Evolutionary conservation across 2,797 vertebrate genomes (phyloP), one percentile per base, ranked within the genome.

Genomic region (Anguilla marmorata): DNA sequence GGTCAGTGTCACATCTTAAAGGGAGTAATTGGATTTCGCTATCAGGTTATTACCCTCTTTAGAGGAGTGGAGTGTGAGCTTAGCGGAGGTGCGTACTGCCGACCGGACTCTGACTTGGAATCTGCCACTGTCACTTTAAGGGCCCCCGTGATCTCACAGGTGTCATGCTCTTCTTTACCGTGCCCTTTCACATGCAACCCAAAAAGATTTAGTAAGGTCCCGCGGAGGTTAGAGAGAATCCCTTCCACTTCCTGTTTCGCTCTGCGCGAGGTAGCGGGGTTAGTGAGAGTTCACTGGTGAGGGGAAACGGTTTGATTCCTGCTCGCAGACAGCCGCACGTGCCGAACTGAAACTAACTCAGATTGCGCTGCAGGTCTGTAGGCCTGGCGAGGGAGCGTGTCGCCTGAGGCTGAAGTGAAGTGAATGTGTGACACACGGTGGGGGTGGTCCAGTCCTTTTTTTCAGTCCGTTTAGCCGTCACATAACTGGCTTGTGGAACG

Each of bases 1-100:
- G 66, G 60, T 66, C 60, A 66, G 24, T 66, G 60, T 66, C 37
- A 41, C 37, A 24, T 66, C 21, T n/a, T 84, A 84, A 84, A 56
- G 82, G 30, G 19, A 54, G 48, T 84, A 84, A 84, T 84, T 52
- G 82, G 82, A 45, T 84, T 54, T 54, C 3, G 24, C 48, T 56
- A 54, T 84, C 48, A 84, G 19, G 48, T 54, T 50, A 30, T 84
- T 56, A 84, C 30, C 82, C 50, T 54, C 21, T 84, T 48, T 50
- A 84, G 50, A 21, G 21, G 5, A 52, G 50, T 84, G 82, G 9
- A 54, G 16, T 54, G 24, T 19, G 21, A 14, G 82, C 54, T 84
- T 84, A 84, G 66, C 4, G n/a, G 7, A 6, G 45, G 54, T 16
- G 37, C 11, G 9, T 56, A 27, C 45, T 14, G 45, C 27, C 27